Conservation (phyloP, 2,797 vertebrate species). For the Chelidonichthys spinosus region DNA sequence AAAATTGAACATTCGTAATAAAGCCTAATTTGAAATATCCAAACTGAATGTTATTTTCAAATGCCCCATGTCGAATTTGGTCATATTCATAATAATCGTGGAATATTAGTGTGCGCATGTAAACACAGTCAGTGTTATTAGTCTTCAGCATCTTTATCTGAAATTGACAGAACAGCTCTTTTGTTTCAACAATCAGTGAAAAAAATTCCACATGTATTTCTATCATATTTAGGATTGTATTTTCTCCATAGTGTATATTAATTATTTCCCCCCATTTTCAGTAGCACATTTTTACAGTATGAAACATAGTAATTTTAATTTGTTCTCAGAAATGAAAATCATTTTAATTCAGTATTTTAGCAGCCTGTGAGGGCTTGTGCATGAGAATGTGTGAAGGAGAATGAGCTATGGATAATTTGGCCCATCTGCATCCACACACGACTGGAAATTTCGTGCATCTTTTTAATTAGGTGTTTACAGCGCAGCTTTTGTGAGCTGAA, state of each 20-base stretch:
- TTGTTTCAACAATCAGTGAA: background rate
- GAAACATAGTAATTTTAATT: background rate
- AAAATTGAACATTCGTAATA: background rate
- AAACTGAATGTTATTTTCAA: background rate
- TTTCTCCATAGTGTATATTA: background rate
- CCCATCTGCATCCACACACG: constrained; percentile 49
- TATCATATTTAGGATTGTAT: background rate
- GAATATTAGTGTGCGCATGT: background rate
- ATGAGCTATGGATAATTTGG: constrained; percentile 36
- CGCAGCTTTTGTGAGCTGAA: constrained; percentile 43
- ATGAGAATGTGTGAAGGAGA: background rate
- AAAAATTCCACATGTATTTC: background rate
- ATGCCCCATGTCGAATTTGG: background rate
- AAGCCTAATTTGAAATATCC: background rate
- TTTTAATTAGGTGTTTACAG: constrained; percentile 65
- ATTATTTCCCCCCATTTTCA: background rate
- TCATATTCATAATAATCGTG: background rate
- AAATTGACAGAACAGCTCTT: background rate
- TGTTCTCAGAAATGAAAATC: background rate
- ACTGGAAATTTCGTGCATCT: constrained; percentile 33
- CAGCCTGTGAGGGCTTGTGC: constrained; percentile 5
- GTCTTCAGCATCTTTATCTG: background rate
- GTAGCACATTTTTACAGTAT: background rate
- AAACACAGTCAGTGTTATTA: background rate
- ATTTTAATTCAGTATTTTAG: background rate